Evolutionary conservation across 53 echinoderm and acorn worm species (phyloP), one percentile per base, ranked within the genome.

Genomic region (Mesocentrotus franciscanus): DNA sequence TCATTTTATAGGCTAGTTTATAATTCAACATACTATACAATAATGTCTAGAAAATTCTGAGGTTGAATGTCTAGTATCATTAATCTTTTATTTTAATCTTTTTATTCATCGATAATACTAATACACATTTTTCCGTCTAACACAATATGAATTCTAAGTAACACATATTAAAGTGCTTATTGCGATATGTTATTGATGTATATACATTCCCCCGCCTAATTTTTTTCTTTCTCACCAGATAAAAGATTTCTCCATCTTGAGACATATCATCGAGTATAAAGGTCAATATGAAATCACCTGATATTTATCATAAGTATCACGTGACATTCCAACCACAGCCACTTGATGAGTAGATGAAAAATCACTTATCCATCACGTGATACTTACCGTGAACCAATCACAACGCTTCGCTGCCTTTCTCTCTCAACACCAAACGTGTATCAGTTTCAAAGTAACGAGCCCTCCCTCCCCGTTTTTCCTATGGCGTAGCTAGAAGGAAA

Each of bases 151-250:
- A 18, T 81, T 81, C 16, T 42, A 9, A 81, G 58, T 27, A 87
- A 57, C 87, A 58, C 34, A 58, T 57, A 87, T 58, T 87, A 26
- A 87, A 87, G 87, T 87, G 58, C 87, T 87, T 87, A 87, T 87
- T 87, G 87, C 87, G 55, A 58, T 87, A 58, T 30, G 30, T 57
- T 26, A 57, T 87, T 56, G 57, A 87, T 87, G 87, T 81, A 87
- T 57, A 58, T 87, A 87, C 87, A 56, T 57, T 59, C 27, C 58
- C 87, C 87, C 56, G 56, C n/a, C n/a, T 8, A 14, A 57, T n/a
- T 20, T 7, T 39, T 39, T 81, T 42, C 17, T 22, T 36, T 12
- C 6, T 27, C 36, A 87, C 34, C 12, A 15, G 58, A 87, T 57
- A 26, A 26, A 87, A 27, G 56, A n/a, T 87, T 27, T 27, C 59